Evolutionary conservation across 2,113 vertebrate species (phyloP).

Genomic region (Poeciliopsis retropinna): DNA sequence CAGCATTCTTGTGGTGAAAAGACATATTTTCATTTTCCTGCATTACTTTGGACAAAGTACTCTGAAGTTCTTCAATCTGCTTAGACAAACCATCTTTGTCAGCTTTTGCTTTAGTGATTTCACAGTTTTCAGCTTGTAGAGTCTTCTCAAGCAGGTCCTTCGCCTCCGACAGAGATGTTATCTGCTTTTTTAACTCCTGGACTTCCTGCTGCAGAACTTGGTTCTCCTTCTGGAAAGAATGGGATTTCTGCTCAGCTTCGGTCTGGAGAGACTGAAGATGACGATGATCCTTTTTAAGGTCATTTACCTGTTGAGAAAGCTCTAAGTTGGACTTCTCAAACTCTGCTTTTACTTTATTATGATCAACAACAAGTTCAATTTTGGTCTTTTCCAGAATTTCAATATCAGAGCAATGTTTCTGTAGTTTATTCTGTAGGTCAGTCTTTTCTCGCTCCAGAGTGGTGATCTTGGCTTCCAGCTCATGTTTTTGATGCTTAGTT

Average conservation of each 20-base stretch:
- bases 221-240: slow-evolving; percentile 72
- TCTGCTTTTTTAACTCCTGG: slow-evolving; percentile 74
- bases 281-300: slow-evolving; percentile 71
- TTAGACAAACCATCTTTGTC: slow-evolving; percentile 73
- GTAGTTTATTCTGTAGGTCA: slow-evolving; percentile 73
- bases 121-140: slow-evolving; percentile 69
- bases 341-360: slow-evolving; percentile 73
- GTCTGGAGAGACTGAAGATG: slow-evolving; percentile 53
- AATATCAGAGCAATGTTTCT: slow-evolving; percentile 71
- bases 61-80: slow-evolving; percentile 75
- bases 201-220: slow-evolving; percentile 56
- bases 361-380: slow-evolving; percentile 72
- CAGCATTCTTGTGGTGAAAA: slow-evolving; percentile 73
- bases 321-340: slow-evolving; percentile 66
- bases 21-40: slow-evolving; percentile 79
- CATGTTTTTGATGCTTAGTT: slow-evolving; percentile 64
- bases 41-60: slow-evolving; percentile 67
- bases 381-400: slow-evolving; percentile 76
- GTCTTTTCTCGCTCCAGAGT: slow-evolving; percentile 69
- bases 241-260: slow-evolving; percentile 64
- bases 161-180: slow-evolving; percentile 67
- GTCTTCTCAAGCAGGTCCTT: slow-evolving; percentile 75
- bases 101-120: slow-evolving; percentile 67
- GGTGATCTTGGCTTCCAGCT: slow-evolving; percentile 69
- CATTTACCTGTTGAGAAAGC: slow-evolving; percentile 72